Evolutionary conservation across 2,888 invertebrate genomes (phyloP).

Genomic region (Tolmerus cingulatus): DNA sequence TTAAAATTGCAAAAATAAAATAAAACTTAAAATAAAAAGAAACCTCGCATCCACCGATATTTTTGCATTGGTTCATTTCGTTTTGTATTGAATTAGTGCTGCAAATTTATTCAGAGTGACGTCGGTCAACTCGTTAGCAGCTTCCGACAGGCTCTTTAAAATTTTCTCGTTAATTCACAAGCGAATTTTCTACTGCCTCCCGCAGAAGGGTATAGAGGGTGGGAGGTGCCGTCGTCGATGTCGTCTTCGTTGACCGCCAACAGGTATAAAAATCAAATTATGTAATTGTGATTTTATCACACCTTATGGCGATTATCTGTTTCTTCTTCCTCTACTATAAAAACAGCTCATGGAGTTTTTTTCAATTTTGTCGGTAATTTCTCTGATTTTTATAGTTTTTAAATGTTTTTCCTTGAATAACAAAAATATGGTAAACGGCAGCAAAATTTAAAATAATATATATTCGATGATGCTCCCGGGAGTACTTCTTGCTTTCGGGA

Average conservation of each 20-base stretch:
- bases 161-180: background rate
- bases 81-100: background rate
- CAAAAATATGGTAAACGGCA: no score
- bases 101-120: background rate
- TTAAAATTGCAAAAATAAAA: no score
- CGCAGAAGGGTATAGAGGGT: no score
- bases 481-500: no score
- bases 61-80: background rate
- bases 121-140: background rate
- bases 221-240: no score
- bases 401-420: background rate
- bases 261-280: background rate
- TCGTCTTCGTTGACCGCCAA: background rate
- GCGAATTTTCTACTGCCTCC: no score
- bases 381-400: no score
- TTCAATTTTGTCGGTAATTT: no score
- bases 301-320: background rate
- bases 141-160: background rate
- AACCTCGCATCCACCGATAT: background rate
- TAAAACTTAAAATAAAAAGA: background rate
- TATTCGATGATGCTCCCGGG: no score
- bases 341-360: background rate
- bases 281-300: background rate
- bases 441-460: no score
- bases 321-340: background rate